Conservation (phyloP, 2,797 vertebrate genomes). For the Rhinichthys osculus region DNA sequence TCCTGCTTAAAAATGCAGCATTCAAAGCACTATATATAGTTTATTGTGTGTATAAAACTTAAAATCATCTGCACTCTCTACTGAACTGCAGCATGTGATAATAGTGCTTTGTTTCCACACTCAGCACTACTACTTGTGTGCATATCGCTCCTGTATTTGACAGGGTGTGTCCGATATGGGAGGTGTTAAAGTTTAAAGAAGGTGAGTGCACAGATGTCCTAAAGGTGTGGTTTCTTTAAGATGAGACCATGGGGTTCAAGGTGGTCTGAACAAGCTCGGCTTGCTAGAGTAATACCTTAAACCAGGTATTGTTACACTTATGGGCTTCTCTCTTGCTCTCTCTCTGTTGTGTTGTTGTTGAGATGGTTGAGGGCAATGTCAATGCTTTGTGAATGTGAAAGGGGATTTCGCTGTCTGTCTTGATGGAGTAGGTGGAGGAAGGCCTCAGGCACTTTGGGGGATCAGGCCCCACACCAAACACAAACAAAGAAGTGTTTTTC, state of each 20-base stretch:
- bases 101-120: constrained; percentile 38
- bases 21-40: neutral
- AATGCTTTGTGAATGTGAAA: constrained; percentile 58
- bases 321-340: constrained; percentile 14
- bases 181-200: constrained; percentile 37
- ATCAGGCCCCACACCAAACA: constrained; percentile 72
- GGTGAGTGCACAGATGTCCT: constrained; percentile 60
- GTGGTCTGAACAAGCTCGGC: constrained; percentile 15
- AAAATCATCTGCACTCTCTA: constrained; percentile 9
- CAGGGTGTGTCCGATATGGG: constrained; percentile 51
- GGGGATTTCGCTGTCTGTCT: constrained; percentile 66
- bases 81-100: constrained; percentile 30
- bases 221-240: constrained; percentile 62
- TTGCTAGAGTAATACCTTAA: constrained; percentile 35
- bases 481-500: constrained; percentile 69
- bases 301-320: constrained; percentile 33
- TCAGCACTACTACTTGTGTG: constrained; percentile 29
- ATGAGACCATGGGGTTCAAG: constrained; percentile 31
- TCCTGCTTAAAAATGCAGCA: neutral
- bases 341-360: constrained; percentile 30
- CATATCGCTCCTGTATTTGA: constrained; percentile 51
- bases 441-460: constrained; percentile 65
- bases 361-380: constrained; percentile 44
- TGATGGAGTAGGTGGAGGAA: constrained; percentile 65
- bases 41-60: neutral